Evolutionary conservation across 2,113 vertebrate genomes (phyloP), one percentile per base, ranked within the genome.

Genomic region (Rhynchomys soricoides): DNA sequence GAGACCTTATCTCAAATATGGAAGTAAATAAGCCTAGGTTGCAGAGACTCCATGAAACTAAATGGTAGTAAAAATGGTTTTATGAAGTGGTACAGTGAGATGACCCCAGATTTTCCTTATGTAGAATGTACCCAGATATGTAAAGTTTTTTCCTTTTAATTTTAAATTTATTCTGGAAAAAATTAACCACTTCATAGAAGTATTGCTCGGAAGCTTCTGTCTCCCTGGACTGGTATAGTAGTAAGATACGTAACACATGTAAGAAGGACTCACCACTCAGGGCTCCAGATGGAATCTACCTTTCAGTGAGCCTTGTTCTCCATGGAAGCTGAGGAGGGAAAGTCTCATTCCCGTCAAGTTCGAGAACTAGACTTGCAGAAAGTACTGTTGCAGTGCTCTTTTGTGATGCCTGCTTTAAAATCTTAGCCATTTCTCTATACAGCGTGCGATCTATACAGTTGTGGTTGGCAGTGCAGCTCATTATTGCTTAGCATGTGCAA

Each of bases 291-390:
- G 29, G 89, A 43, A 64, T 50, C 89, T 22, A 34, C 37, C 87
- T 85, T 75, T 9, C 43, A 78, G n/a, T 73, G n/a, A 6, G 19
- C 1, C 16, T 10, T 8, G 3, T 15, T 79, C 57, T 26, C 40
- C 92, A 0, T 43, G 50, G 93, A 73, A 50, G 55, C 57, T 0
- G 29, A 87, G 77, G 29, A 66, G 40, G 37, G 62, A 89, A 93
- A 70, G 57, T 19, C 22, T 5, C 40, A 12, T 82, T 95, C 31
- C 34, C 83, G 0, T 86, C 43, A 96, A 68, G 45, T 89, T 94
- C n/a, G 73, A 95, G 50, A 97, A 85, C 82, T 93, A 86, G 86
- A 59, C 24, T 94, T 93, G 12, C 64, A 95, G 68, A 59, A 43
- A 90, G 37, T 50, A 12, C 68, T 86, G 19, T 50, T 86, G 92